Evolutionary conservation across 2,797 vertebrate species (phyloP), one percentile per base, ranked within the genome.

Genomic region (Sarcoramphus papa): DNA sequence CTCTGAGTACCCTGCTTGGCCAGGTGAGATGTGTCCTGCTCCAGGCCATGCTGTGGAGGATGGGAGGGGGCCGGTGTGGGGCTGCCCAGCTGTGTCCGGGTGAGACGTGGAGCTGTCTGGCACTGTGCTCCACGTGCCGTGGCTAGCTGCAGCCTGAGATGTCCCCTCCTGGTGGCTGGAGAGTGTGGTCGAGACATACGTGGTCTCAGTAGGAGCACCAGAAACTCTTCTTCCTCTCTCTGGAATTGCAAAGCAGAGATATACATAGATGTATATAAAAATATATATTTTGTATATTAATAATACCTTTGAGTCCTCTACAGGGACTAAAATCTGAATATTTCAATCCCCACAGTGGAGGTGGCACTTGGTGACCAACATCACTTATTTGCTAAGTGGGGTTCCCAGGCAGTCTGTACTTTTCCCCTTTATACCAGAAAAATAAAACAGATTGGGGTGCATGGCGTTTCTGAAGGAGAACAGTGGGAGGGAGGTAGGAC

Each of bases 221-320:
- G 83, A 74, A 73, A 73, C 21, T 85, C 57, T 75, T 85, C 33
- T 88, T 86, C 77, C 90, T 54, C 80, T 85, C 31, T 63, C 76
- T 74, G 93, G 57, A 88, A 86, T 40, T 72, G 68, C 87, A 81
- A 95, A 57, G 33, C 14, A 41, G 73, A 88, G 9, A 73, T 65
- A 76, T 7, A 69, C 3, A 40, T 9, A 65, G 3, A 50, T 33
- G 62, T 5, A 54, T 11, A 59, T 3, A 72, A 7, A 57, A 9
- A 16, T 4, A 48, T 2, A 30, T 28, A 22, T 24, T 68, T 30
- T 33, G 7, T 50, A 35, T n/a, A 40, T 80, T 43, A 80, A 37
- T 17, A 80, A 89, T 53, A 28, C 6, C 70, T 77, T 85, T 81
- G 40, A 65, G 35, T 28, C 60, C 94, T 98, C 92, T 93, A 95